These are phyloP conservation scores for Vicugna pacos DNA, from an alignment of 2,113 vertebrate species.

Conservation along the genomic window DNA sequence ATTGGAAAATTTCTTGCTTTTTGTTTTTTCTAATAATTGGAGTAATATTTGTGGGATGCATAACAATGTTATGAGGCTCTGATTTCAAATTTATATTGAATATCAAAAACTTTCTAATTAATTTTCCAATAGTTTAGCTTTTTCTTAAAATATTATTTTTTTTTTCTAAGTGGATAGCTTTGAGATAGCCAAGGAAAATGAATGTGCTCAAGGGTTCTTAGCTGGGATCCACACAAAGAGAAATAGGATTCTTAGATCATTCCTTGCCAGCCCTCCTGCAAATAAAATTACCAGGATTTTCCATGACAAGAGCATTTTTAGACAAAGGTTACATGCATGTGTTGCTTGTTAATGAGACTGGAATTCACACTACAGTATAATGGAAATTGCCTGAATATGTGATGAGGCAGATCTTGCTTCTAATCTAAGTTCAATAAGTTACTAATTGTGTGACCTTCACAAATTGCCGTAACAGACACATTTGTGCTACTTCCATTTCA, in stretches of 20 bases:
- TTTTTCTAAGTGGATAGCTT: not conserved
- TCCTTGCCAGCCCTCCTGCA: not conserved
- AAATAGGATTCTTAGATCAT: not conserved
- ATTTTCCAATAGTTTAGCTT: not conserved
- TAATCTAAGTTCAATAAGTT: constrained; percentile 7
- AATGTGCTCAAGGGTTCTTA: not conserved
- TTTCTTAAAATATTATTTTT: not conserved
- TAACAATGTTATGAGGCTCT: not conserved
- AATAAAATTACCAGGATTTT: not conserved
- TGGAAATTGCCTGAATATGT: not conserved
- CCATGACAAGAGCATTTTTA: not conserved
- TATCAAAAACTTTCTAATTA: not conserved
- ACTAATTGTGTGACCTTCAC: not conserved
- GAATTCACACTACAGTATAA: not conserved
- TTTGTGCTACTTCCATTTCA: not conserved
- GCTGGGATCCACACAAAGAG: not conserved
- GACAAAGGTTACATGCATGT: not conserved
- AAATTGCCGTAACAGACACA: not conserved
- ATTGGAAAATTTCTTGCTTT: not conserved
- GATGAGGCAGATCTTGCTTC: not conserved
- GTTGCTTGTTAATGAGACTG: not conserved
- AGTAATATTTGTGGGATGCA: not conserved
- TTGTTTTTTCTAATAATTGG: not conserved
- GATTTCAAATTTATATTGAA: not conserved
- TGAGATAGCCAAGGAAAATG: not conserved